A percentile compares a stretch with the other conserved stretches of the same genome.
Evolutionary conservation across 2,888 invertebrate genomes (phyloP).

Genomic region (Cephalotes varians): DNA sequence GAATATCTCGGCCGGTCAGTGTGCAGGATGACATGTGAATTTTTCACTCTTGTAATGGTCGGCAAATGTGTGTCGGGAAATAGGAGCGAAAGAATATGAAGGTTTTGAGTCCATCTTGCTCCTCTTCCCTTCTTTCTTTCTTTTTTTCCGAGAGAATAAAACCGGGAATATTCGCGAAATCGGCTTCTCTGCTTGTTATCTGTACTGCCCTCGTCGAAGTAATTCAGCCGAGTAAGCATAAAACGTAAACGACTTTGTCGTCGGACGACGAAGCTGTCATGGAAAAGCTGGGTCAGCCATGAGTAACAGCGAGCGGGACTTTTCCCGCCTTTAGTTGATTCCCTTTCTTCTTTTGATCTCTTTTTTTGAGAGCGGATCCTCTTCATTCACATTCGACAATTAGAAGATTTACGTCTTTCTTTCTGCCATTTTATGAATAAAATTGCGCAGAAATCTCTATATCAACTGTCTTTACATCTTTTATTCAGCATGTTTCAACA

Average conservation of each 20-base stretch:
- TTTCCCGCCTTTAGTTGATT: slow-evolving; percentile 23
- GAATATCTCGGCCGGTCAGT: slow-evolving; percentile 37
- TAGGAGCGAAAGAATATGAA: slow-evolving; percentile 4
- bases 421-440: not conserved
- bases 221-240: slow-evolving; percentile 69
- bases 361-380: slow-evolving; percentile 6
- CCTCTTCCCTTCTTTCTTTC: not conserved
- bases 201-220: slow-evolving; percentile 20
- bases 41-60: slow-evolving; percentile 14
- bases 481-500: not conserved
- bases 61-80: slow-evolving; percentile 36
- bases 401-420: slow-evolving; percentile 34
- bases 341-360: slow-evolving; percentile 2
- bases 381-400: slow-evolving; percentile 32
- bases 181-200: slow-evolving; percentile 1
- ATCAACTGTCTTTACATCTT: not conserved
- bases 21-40: slow-evolving; percentile 39
- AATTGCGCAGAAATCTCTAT: not conserved
- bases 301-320: not conserved
- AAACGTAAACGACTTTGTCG: slow-evolving; percentile 65
- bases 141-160: not conserved
- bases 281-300: slow-evolving; percentile 45
- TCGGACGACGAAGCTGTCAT: no score
- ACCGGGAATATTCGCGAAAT: not conserved
- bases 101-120: not conserved